A percentile compares a stretch with the other conserved stretches of the same genome.
Conservation (phyloP, 2,113 vertebrate genomes). For the Gallinago undulata region DNA sequence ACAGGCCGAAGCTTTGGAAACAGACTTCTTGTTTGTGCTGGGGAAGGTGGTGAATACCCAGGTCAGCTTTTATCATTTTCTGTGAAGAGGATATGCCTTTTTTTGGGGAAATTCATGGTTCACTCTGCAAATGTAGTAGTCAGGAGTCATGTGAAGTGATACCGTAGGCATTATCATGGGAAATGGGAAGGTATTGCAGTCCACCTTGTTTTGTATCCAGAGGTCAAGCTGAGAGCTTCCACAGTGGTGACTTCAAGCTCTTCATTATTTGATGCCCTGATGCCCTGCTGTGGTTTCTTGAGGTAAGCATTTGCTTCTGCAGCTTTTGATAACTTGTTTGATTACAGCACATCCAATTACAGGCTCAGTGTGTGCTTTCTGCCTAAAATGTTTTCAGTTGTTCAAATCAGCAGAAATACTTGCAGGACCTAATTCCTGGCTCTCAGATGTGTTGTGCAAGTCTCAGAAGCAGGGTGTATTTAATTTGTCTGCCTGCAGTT, state of each 20-base stretch:
- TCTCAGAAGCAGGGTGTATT: background rate
- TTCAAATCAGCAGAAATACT: background rate
- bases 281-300: background rate
- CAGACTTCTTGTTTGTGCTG: background rate
- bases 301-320: slow-evolving; percentile 8
- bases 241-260: slow-evolving; percentile 28
- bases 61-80: background rate
- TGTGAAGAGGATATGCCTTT: background rate
- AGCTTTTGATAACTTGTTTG: background rate
- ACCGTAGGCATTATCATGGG: slow-evolving; percentile 33
- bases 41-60: background rate
- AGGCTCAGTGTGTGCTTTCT: background rate
- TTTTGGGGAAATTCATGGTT: background rate
- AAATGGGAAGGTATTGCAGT: slow-evolving; percentile 32
- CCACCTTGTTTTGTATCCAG: slow-evolving; percentile 37
- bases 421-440: background rate
- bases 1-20: background rate
- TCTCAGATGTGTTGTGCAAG: background rate
- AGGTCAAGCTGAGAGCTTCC: slow-evolving; percentile 30
- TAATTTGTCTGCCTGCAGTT: background rate
- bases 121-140: background rate
- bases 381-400: background rate
- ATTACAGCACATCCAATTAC: background rate
- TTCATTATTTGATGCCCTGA: slow-evolving; percentile 18
- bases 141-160: background rate